Percentiles rank a stretch among this genome's conserved stretches.
Conservation (phyloP, 2,113 vertebrate genomes). For the Gallinago paraguaiae region DNA sequence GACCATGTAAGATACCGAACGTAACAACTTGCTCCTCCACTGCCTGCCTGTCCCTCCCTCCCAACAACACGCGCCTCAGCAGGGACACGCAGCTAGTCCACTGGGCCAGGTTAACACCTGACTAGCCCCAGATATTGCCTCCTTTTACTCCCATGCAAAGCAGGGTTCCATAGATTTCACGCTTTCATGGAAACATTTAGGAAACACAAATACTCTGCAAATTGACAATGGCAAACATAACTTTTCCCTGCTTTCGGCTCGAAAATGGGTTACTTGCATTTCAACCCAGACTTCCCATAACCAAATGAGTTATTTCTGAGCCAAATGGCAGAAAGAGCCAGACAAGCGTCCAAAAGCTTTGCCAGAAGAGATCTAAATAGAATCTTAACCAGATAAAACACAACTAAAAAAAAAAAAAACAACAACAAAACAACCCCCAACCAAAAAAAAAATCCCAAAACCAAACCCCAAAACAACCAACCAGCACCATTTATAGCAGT, state of each 20-base stretch:
- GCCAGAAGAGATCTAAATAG: not conserved
- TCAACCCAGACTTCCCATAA: not conserved
- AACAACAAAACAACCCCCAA: not conserved
- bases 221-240: not conserved
- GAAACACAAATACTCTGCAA: not conserved
- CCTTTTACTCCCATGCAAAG: not conserved
- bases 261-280: not conserved
- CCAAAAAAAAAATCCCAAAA: not conserved
- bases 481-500: not conserved
- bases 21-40: not conserved
- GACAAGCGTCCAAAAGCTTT: not conserved
- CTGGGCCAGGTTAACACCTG: not conserved
- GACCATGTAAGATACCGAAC: accelerated
- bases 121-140: not conserved
- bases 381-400: not conserved
- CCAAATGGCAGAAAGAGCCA: not conserved
- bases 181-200: not conserved
- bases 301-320: not conserved
- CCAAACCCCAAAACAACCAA: not conserved
- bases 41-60: not conserved
- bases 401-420: not conserved
- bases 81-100: not conserved
- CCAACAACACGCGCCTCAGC: accelerated
- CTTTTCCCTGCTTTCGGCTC: not conserved
- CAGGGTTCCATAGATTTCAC: not conserved